Evolutionary conservation across 2,888 invertebrate genomes (phyloP).

Genomic region (Coelogynopora nodosa): DNA sequence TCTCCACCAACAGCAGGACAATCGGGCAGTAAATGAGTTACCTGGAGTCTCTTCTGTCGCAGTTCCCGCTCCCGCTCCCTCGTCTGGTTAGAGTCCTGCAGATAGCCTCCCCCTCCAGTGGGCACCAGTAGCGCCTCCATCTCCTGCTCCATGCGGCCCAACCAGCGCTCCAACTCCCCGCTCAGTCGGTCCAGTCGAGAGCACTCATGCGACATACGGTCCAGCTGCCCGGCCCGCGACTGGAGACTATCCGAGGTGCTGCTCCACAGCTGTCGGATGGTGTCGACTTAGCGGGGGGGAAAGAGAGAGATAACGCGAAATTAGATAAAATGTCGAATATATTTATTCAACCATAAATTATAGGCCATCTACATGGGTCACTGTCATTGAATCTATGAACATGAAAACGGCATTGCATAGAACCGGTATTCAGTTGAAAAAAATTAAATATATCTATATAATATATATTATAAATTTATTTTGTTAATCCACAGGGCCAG

Average conservation of each 20-base stretch:
- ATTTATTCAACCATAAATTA: too few species aligned
- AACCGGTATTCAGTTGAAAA: too few species aligned
- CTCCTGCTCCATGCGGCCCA: conserved; percentile 1
- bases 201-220: not conserved
- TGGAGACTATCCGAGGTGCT: conserved; percentile 8
- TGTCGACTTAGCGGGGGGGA: not conserved
- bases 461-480: too few species aligned
- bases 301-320: not conserved
- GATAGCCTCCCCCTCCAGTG: not conserved
- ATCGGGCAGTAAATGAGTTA: too few species aligned
- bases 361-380: too few species aligned
- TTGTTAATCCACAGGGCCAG: too few species aligned
- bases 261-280: conserved; percentile 23
- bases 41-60: not conserved
- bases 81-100: not conserved
- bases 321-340: too few species aligned
- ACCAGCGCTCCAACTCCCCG: not conserved
- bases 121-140: not conserved
- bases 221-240: not conserved
- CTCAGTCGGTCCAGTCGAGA: not conserved
- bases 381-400: too few species aligned
- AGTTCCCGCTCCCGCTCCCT: not conserved
- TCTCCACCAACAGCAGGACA: too few species aligned
- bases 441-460: too few species aligned
- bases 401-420: too few species aligned